Evolutionary conservation across 2,888 invertebrate genomes (phyloP).

Genomic region (Parnassius glacialis): DNA sequence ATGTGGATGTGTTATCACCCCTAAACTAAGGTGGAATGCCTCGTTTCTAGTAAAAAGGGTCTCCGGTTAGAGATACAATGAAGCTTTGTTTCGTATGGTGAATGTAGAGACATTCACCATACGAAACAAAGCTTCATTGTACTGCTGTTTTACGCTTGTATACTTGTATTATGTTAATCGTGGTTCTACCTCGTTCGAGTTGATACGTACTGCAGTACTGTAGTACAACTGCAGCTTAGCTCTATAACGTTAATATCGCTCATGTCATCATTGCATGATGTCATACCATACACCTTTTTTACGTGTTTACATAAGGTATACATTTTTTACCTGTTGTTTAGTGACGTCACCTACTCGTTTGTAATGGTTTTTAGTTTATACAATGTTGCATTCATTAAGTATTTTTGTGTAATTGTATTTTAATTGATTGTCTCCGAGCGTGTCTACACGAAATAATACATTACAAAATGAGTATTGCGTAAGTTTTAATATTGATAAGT

Average conservation of each 20-base stretch:
- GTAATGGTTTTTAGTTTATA: slow-evolving; percentile 1
- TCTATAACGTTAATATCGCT: slow-evolving; percentile 6
- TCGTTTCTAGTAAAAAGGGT: too few species aligned
- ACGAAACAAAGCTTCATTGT: too few species aligned
- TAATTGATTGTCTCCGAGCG: slow-evolving; percentile 1
- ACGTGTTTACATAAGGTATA: background rate
- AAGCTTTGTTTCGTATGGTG: too few species aligned
- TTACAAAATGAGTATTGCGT: background rate
- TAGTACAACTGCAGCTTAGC: too few species aligned
- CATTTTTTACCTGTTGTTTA: slow-evolving; percentile 9
- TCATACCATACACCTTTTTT: slow-evolving; percentile 9
- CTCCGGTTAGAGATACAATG: too few species aligned
- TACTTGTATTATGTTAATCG: too few species aligned
- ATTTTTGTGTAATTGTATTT: slow-evolving; percentile 6
- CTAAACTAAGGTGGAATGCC: too few species aligned
- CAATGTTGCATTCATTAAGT: background rate
- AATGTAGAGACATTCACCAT: too few species aligned
- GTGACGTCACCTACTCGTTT: slow-evolving; percentile 20
- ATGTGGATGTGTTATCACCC: too few species aligned
- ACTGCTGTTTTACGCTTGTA: too few species aligned
- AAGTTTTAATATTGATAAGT: background rate
- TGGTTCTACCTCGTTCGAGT: too few species aligned
- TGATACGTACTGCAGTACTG: too few species aligned
- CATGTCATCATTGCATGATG: slow-evolving; percentile 23
- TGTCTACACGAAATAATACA: background rate